phyloP scores from a whole-genome alignment of 2,888 invertebrate genomes.

The Prenolepis imparis region DNA sequence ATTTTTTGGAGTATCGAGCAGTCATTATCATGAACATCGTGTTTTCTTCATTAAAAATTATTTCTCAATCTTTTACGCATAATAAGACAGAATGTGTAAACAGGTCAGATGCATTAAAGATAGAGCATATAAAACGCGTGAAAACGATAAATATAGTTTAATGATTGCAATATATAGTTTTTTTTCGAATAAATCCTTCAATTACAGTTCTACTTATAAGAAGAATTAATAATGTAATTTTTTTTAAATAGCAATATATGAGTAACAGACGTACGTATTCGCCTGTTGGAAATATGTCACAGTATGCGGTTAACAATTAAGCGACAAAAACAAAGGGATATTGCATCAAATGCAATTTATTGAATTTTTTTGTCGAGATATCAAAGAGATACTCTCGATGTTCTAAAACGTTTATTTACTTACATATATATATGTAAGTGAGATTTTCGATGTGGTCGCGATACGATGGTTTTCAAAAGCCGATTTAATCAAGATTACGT shows the following conservation, averaged over 20 bases:
- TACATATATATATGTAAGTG: slow-evolving; percentile 14
- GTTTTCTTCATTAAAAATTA: slow-evolving; percentile 9
- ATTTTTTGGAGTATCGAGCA: slow-evolving; percentile 71
- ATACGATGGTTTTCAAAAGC: slow-evolving; percentile 53
- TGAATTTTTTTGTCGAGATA: background rate
- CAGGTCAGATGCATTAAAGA: background rate
- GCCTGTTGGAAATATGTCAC: background rate
- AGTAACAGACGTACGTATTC: background rate
- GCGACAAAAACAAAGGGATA: background rate
- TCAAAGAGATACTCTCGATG: background rate
- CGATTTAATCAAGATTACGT: slow-evolving; percentile 67
- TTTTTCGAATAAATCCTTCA: background rate
- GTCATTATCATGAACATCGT: slow-evolving; percentile 4
- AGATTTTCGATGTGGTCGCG: slow-evolving; percentile 54
- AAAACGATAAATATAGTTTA: background rate
- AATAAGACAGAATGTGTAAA: background rate
- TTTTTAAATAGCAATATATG: background rate
- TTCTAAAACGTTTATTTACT: slow-evolving; percentile 19
- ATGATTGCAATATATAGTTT: background rate
- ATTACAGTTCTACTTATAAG: background rate
- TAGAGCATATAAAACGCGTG: background rate
- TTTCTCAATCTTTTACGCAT: slow-evolving; percentile 24
- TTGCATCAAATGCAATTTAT: background rate
- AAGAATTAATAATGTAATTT: background rate
- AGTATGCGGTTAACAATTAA: background rate